Evolutionary conservation across 2,888 invertebrate genomes (phyloP).

Genomic region (Mystacides longicornis): DNA sequence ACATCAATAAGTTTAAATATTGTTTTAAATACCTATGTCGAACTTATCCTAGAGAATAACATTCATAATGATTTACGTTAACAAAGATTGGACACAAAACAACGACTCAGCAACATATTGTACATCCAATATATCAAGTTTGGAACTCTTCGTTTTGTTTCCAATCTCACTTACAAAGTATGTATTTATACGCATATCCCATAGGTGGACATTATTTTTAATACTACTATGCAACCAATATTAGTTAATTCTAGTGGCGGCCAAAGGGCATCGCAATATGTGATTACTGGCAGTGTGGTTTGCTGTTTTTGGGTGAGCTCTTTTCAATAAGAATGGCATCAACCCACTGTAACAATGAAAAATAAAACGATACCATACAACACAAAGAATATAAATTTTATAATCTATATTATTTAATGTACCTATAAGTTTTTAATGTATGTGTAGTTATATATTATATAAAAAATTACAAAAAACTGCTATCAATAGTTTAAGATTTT

Average conservation of each 20-base stretch:
- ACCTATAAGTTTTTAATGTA: neutral
- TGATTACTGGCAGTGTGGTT: conserved; percentile 24
- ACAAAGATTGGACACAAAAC: neutral
- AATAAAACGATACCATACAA: too few species aligned
- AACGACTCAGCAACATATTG: neutral
- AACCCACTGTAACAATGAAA: neutral
- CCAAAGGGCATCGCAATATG: conserved; percentile 14
- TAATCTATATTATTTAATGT: too few species aligned
- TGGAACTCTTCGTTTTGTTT: conserved; percentile 1
- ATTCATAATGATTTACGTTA: neutral
- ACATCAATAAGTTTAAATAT: neutral
- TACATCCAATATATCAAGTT: too few species aligned
- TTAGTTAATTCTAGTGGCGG: conserved; percentile 14
- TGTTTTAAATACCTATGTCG: neutral
- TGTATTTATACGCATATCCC: conserved; percentile 4
- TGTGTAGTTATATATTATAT: neutral
- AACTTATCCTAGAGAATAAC: neutral
- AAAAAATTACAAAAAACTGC: too few species aligned
- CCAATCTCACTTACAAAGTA: neutral
- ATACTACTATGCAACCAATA: neutral
- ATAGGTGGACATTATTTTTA: neutral
- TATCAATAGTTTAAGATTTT: too few species aligned
- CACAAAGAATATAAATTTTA: too few species aligned
- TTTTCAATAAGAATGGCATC: conserved; percentile 8
- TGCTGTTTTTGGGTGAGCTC: conserved; percentile 13